A percentile compares a stretch with the other conserved stretches of the same genome.
Evolutionary conservation across 2,888 invertebrate species (phyloP).

Genomic region (Apodemia hepburni): DNA sequence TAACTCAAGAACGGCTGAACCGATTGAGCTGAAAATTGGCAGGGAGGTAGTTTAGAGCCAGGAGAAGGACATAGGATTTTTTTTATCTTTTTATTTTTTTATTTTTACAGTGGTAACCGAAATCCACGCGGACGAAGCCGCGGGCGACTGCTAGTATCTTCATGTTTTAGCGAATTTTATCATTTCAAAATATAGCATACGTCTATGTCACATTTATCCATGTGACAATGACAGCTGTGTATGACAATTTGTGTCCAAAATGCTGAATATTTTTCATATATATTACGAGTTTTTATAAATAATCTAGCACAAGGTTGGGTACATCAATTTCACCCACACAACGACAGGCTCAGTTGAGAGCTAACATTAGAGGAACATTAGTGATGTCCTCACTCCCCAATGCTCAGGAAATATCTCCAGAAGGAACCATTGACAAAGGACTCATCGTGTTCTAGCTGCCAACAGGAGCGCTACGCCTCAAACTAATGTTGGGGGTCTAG

Average conservation of each 20-base stretch:
- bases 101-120: no score
- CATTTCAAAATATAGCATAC: not conserved
- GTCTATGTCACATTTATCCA: not conserved
- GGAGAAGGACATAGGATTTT: no score
- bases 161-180: not conserved
- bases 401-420: constrained; percentile 48
- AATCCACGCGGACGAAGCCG: no score
- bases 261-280: constrained; percentile 5
- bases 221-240: not conserved
- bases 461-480: constrained; percentile 27
- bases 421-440: constrained; percentile 35
- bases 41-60: no score
- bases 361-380: constrained; percentile 52
- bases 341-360: constrained; percentile 16
- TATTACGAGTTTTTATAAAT: constrained; percentile 9
- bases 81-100: no score
- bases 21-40: no score
- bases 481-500: constrained; percentile 35
- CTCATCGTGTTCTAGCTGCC: constrained; percentile 30
- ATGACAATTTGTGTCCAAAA: constrained; percentile 9
- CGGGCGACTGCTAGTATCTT: no score
- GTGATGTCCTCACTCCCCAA: constrained; percentile 34
- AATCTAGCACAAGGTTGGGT: constrained; percentile 11
- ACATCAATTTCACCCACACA: constrained; percentile 8
- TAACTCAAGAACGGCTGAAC: no score